phyloP scores from a whole-genome alignment of 2,888 invertebrate species.

The Petrolisthes cinctipes region DNA sequence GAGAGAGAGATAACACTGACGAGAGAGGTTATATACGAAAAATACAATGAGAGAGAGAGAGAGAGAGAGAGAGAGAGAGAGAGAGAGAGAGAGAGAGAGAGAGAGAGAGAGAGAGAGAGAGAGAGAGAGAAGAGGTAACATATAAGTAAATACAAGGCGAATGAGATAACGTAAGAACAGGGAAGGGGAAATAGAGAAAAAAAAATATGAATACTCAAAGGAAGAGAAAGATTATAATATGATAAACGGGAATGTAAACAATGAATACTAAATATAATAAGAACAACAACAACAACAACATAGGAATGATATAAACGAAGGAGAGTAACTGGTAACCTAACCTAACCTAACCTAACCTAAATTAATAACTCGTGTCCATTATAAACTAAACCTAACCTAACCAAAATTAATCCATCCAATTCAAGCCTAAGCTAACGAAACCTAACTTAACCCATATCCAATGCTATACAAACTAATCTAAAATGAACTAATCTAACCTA shows the following conservation, averaged over 20 bases:
- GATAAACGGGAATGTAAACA: neutral
- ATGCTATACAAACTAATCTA: neutral
- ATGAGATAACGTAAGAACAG: no score
- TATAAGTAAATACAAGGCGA: no score
- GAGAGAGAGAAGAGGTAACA: neutral
- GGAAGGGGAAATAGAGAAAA: no score
- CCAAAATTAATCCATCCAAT: neutral
- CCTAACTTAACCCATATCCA: neutral
- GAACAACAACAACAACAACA: neutral
- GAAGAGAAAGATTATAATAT: neutral
- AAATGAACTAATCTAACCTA: neutral
- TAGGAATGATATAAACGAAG: neutral
- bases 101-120: neutral
- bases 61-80: constrained; percentile 13
- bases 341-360: neutral
- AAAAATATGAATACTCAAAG: no score
- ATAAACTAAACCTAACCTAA: neutral
- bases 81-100: neutral
- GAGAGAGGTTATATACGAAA: no score
- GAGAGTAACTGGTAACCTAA: neutral
- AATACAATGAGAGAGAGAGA: neutral
- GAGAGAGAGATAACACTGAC: neutral
- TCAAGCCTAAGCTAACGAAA: neutral
- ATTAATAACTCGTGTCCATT: neutral
- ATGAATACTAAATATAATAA: neutral